Conservation (phyloP, 2,888 invertebrate genomes). For the Branchellion lobata region DNA sequence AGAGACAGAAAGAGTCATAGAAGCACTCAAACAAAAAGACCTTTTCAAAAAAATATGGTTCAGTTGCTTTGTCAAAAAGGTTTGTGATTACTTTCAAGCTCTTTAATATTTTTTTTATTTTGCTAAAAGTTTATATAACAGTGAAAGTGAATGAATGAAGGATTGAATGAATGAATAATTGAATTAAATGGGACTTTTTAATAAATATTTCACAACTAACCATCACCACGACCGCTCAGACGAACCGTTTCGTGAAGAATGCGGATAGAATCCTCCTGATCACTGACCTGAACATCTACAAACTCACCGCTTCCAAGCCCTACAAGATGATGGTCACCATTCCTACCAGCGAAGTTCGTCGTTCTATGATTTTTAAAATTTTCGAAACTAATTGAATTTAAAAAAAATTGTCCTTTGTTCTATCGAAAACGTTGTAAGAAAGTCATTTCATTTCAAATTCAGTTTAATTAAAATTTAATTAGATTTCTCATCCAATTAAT, state of each 20-base stretch:
- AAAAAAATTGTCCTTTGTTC: too few relatives aligned
- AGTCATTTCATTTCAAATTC: too few relatives aligned
- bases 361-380: too few relatives aligned
- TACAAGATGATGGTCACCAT: slow-evolving; percentile 86
- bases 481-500: too few relatives aligned
- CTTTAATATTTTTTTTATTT: background rate
- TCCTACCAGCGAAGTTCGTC: slow-evolving; percentile 71
- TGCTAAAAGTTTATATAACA: background rate
- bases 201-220: too few relatives aligned
- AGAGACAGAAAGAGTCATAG: slow-evolving; percentile 69
- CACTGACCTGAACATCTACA: slow-evolving; percentile 81
- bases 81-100: slow-evolving; percentile 41
- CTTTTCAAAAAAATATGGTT: slow-evolving; percentile 65
- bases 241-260: slow-evolving; percentile 73
- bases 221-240: too few relatives aligned
- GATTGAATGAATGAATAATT: too few relatives aligned
- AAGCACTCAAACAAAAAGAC: slow-evolving; percentile 71
- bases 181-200: too few relatives aligned
- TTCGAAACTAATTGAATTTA: too few relatives aligned
- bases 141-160: too few relatives aligned
- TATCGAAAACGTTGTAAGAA: too few relatives aligned
- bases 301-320: slow-evolving; percentile 77
- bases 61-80: slow-evolving; percentile 59
- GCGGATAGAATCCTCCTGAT: slow-evolving; percentile 85
- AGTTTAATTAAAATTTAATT: too few relatives aligned